A percentile compares a stretch with the other conserved stretches of the same genome.
phyloP scores from a whole-genome alignment of 1,140 invertebrate species.

The Temnothorax curvispinosus region DNA sequence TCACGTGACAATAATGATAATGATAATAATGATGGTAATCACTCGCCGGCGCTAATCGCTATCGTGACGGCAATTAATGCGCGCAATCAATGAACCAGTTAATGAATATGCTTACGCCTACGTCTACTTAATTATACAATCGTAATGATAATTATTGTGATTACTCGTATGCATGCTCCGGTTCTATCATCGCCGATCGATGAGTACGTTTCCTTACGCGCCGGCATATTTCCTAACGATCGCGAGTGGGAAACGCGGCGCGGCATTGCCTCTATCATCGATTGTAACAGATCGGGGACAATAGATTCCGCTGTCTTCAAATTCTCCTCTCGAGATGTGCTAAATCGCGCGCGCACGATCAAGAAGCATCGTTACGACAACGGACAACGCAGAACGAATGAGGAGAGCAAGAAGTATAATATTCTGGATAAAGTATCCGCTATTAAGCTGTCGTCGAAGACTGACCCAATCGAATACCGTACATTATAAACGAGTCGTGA shows the following conservation, averaged over 20 bases:
- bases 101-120: constrained; percentile 77
- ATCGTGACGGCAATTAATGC: constrained; percentile 60
- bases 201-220: neutral
- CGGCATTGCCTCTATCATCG: neutral
- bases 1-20: constrained; percentile 39
- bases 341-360: neutral
- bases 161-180: neutral
- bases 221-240: neutral
- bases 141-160: constrained; percentile 68
- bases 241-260: neutral
- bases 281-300: neutral
- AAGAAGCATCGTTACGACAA: neutral
- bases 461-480: neutral
- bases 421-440: constrained; percentile 6
- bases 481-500: neutral
- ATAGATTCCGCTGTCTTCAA: constrained; percentile 3
- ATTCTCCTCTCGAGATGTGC: constrained; percentile 3
- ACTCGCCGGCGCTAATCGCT: neutral
- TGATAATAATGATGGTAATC: constrained; percentile 41
- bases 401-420: neutral
- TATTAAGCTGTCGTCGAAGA: neutral
- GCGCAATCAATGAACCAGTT: constrained; percentile 68
- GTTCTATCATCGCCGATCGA: constrained; percentile 4
- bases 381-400: neutral
- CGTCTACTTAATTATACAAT: constrained; percentile 73